Percentiles rank a stretch among this genome's conserved stretches.
These are phyloP conservation scores for Chymomyza procnemis DNA, from an alignment of 2,888 invertebrate genomes.

Conservation along the genomic window DNA sequence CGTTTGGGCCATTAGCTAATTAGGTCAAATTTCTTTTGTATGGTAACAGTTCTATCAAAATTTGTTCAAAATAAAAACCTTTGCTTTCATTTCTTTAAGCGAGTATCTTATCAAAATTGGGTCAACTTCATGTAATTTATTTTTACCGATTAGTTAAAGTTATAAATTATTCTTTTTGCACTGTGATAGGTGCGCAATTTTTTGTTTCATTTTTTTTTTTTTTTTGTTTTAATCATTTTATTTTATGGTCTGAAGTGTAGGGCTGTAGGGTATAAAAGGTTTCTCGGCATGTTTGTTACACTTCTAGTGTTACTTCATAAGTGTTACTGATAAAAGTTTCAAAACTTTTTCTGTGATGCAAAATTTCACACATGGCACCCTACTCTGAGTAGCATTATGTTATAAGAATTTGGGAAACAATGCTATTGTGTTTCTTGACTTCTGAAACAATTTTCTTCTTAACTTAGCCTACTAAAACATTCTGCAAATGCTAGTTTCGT, in stretches of 20 bases:
- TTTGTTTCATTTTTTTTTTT: not conserved
- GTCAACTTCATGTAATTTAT: constrained; percentile 5
- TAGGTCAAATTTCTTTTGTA: not conserved
- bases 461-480: too few relatives aligned
- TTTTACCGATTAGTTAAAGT: not conserved
- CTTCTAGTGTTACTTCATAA: too few relatives aligned
- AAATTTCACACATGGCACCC: too few relatives aligned
- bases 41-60: not conserved
- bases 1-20: not conserved
- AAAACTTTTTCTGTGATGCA: too few relatives aligned
- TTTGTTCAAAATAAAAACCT: not conserved
- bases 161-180: not conserved
- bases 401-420: too few relatives aligned
- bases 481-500: too few relatives aligned
- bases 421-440: too few relatives aligned
- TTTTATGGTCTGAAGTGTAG: too few relatives aligned
- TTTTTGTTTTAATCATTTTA: not conserved
- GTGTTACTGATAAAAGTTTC: too few relatives aligned
- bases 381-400: too few relatives aligned
- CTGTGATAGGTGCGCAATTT: not conserved
- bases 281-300: too few relatives aligned
- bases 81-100: not conserved
- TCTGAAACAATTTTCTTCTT: too few relatives aligned
- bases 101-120: constrained; percentile 14
- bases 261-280: not conserved